Percentiles rank a stretch among this genome's conserved stretches.
These are phyloP conservation scores for Orbicella faveolata DNA, from an alignment of 64 coral and sea anemone species.

Conservation along the genomic window DNA sequence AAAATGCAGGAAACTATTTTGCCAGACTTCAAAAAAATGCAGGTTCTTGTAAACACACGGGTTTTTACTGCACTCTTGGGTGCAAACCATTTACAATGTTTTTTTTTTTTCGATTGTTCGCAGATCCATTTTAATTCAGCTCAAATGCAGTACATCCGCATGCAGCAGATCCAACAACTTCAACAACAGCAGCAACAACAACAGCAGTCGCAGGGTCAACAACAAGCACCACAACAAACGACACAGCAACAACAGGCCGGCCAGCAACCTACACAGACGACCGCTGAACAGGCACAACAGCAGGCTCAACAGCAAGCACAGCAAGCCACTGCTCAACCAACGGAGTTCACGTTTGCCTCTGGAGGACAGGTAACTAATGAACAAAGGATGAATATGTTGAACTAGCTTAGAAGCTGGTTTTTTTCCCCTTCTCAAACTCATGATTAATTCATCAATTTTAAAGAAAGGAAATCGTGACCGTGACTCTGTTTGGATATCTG, in stretches of 20 bases:
- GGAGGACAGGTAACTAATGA: conserved; percentile 53
- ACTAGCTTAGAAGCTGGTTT: neutral
- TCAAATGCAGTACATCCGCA: conserved; percentile 82
- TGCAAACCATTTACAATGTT: too few relatives aligned
- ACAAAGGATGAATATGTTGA: neutral
- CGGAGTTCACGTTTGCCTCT: conserved; percentile 68
- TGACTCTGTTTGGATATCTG: too few relatives aligned
- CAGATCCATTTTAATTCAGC: conserved; percentile 83
- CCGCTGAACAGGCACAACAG: conserved; percentile 60
- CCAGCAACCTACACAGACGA: conserved; percentile 29
- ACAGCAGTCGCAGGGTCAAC: conserved; percentile 49
- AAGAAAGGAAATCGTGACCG: neutral
- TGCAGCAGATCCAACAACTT: conserved; percentile 77
- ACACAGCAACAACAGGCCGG: conserved; percentile 61
- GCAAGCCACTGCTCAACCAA: conserved; percentile 44
- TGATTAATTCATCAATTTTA: neutral
- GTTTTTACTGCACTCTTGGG: too few relatives aligned
- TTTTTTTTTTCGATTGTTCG: neutral
- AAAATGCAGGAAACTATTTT: too few relatives aligned
- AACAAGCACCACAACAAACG: conserved; percentile 54
- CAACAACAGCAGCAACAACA: conserved; percentile 62
- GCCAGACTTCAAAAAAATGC: too few relatives aligned
- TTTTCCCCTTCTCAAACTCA: too few relatives aligned
- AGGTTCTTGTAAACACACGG: too few relatives aligned
- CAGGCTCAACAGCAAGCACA: conserved; percentile 70